Evolutionary conservation across 1,140 invertebrate genomes (phyloP), one percentile per base, ranked within the genome.

Genomic region (Acyrthosiphon pisum): DNA sequence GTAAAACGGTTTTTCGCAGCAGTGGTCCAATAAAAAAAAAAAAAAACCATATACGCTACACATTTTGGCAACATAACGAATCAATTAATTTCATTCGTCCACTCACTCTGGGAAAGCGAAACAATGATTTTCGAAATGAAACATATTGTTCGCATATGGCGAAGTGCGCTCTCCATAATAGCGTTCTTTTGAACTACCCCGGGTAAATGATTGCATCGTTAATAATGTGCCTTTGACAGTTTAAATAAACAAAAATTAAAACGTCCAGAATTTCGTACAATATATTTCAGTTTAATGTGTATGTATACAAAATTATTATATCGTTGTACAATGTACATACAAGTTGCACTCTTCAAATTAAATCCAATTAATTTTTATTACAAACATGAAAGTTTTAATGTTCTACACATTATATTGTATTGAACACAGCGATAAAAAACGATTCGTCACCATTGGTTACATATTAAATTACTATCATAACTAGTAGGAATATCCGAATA

Each of bases 51-150:
- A 1, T 11, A 46, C 20, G 44, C 3, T 18, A 18, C 84, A 86
- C 37, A 86, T 86, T 86, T 86, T 46, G 84, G 84, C 44, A 86
- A 46, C 44, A 4, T 30, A 46, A 44, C 26, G 44, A 46, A 86
- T 86, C 84, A 86, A 86, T 86, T 86, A 86, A 86, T 86, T 86
- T 86, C 18, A 86, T 46, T 48, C 9, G 84, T 18, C 26, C 84
- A 44, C 41, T 4, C 44, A 26, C 6, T 48, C 84, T 76, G 60
- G 6, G 14, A 46, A 46, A 46, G 26, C 84, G 11, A 48, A 86
- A 86, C 84, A 46, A 30, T 44, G 41, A 86, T 84, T 84, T 84
- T 84, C 41, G 37, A 86, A 86, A 86, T 46, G 44, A 86, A 86
- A 86, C 41, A 86, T 86, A 26, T 86, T 37, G 81, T 86, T 11